These are phyloP conservation scores for Coregonus clupeaformis DNA, from an alignment of 2,113 vertebrate genomes.

Conservation along the genomic window DNA sequence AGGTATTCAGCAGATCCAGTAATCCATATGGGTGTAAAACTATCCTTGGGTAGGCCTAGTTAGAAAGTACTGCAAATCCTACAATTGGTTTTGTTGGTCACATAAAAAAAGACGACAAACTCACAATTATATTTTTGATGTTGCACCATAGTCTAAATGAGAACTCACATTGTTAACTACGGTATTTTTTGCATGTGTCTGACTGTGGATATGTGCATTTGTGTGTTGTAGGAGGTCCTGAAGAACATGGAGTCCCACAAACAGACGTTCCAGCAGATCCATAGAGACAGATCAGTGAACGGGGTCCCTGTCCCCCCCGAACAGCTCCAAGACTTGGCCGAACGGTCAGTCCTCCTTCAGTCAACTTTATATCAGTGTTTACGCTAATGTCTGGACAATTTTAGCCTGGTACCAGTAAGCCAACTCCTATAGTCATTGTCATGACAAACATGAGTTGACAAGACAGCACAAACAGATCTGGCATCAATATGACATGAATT, in stretches of 20 bases:
- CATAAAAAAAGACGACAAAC: no score
- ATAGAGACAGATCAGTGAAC: constrained; percentile 88
- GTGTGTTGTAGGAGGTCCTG: constrained; percentile 84
- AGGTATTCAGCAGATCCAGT: constrained; percentile 69
- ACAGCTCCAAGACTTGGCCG: constrained; percentile 96
- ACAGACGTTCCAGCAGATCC: constrained; percentile 93
- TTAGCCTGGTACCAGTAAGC: no score
- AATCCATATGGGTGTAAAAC: not conserved
- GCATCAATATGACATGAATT: no score
- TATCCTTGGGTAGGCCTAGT: not conserved
- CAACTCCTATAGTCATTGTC: no score
- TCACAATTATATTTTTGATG: not conserved
- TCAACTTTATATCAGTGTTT: not conserved
- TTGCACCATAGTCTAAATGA: not conserved
- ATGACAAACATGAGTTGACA: no score
- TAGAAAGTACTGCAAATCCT: not conserved
- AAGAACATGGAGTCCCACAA: constrained; percentile 89
- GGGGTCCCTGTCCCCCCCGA: constrained; percentile 90
- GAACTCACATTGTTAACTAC: not conserved
- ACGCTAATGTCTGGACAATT: no score
- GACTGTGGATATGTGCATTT: no score
- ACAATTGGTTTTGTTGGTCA: not conserved
- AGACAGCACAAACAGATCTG: no score
- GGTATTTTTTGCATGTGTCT: no score
- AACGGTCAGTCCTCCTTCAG: constrained; percentile 76